Evolutionary conservation across 2,888 invertebrate genomes (phyloP).

Genomic region (Tinea trinotella): DNA sequence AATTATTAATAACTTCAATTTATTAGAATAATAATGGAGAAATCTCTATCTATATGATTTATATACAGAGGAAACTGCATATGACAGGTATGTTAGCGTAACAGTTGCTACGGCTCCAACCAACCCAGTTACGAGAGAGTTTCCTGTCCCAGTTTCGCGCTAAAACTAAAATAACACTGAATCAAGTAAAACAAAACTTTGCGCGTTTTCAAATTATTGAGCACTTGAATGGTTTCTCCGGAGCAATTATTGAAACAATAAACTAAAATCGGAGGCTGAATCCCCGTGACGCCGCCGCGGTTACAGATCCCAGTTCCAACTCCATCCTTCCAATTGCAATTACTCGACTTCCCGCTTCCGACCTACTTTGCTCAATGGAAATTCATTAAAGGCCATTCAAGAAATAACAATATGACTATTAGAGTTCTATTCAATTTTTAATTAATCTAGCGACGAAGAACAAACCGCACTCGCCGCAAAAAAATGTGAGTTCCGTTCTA

Average conservation of each 20-base stretch:
- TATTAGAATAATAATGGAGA: not conserved
- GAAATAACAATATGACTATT: slow-evolving; percentile 62
- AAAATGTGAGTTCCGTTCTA: slow-evolving; percentile 20
- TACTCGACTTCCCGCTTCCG: slow-evolving; percentile 45
- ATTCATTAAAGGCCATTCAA: slow-evolving; percentile 68
- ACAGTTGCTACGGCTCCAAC: not conserved
- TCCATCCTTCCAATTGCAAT: slow-evolving; percentile 49
- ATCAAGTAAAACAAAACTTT: not conserved
- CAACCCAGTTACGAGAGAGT: not conserved
- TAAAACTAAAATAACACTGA: not conserved
- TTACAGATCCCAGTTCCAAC: slow-evolving; percentile 38
- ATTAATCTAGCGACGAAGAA: slow-evolving; percentile 38
- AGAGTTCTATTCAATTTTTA: slow-evolving; percentile 55
- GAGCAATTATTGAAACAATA: slow-evolving; percentile 69
- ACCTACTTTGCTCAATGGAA: slow-evolving; percentile 58
- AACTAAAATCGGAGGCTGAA: slow-evolving; percentile 61
- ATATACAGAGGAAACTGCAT: not conserved
- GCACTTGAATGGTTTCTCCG: slow-evolving; percentile 39
- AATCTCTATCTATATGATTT: not conserved
- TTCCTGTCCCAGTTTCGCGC: not conserved
- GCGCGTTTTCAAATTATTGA: not conserved
- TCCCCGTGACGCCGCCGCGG: slow-evolving; percentile 41
- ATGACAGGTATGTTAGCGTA: not conserved
- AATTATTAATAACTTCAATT: slow-evolving; percentile 4
- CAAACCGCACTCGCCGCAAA: slow-evolving; percentile 23